Evolutionary conservation across 2,113 vertebrate species (phyloP).

Genomic region (Xiphophorus hellerii): DNA sequence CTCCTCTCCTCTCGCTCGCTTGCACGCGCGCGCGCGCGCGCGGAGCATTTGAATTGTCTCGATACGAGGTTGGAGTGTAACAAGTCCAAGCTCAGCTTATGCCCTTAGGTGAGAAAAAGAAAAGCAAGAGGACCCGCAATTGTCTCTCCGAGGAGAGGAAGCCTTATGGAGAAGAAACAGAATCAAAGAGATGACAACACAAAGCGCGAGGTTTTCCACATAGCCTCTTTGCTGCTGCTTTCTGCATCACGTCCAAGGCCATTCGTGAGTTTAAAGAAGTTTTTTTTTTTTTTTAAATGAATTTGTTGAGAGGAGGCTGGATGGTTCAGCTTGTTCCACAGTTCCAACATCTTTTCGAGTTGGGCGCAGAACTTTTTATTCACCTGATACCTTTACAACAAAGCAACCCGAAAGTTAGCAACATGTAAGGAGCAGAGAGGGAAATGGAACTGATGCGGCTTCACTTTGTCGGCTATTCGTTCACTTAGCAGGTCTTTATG

Average conservation of each 20-base stretch:
- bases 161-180: constrained; percentile 39
- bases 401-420: neutral
- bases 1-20: constrained; percentile 11
- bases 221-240: constrained; percentile 19
- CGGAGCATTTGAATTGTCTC: constrained; percentile 66
- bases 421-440: neutral
- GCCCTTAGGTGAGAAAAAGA: constrained; percentile 70
- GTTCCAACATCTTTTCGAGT: neutral
- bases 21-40: constrained; percentile 43
- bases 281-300: neutral
- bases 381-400: neutral
- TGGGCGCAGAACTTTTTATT: neutral
- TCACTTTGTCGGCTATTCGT: neutral
- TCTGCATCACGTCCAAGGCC: constrained; percentile 7
- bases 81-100: constrained; percentile 64
- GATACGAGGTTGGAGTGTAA: constrained; percentile 44
- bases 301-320: neutral
- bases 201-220: constrained; percentile 54
- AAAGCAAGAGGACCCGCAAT: constrained; percentile 64
- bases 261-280: neutral
- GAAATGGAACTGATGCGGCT: neutral
- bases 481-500: no score
- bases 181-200: constrained; percentile 60
- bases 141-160: constrained; percentile 77
- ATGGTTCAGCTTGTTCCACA: neutral